Conservation (phyloP, 2,797 vertebrate genomes). For the Telmatherina bonti region DNA sequence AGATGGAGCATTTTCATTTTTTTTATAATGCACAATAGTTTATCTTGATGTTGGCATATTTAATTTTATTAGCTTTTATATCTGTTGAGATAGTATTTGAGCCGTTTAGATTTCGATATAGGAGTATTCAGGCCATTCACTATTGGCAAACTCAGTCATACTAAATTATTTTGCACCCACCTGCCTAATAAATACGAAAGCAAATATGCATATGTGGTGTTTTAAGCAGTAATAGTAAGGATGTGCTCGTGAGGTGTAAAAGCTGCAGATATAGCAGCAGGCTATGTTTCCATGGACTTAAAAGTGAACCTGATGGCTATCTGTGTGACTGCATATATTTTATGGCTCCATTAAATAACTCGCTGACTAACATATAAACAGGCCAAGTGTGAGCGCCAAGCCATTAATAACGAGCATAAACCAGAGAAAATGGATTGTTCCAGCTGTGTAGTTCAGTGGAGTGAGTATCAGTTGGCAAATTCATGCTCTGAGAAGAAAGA, state of each 20-base stretch:
- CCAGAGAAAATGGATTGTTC: conserved; percentile 64
- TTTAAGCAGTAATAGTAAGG: conserved; percentile 18
- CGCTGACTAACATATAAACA: conserved; percentile 68
- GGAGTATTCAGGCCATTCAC: not conserved
- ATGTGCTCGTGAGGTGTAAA: conserved; percentile 44
- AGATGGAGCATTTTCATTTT: conserved; percentile 8
- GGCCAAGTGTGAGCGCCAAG: conserved; percentile 56
- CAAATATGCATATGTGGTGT: not conserved
- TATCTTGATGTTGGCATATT: too few species aligned
- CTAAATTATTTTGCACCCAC: not conserved
- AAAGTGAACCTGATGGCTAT: conserved; percentile 67
- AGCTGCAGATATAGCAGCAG: conserved; percentile 48
- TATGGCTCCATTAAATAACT: conserved; percentile 79
- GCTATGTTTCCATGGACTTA: conserved; percentile 53
- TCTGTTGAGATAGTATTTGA: too few species aligned
- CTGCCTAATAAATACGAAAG: conserved; percentile 29
- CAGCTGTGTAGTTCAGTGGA: conserved; percentile 53
- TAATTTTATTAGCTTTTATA: too few species aligned
- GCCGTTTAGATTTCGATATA: not conserved
- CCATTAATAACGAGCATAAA: conserved; percentile 76
- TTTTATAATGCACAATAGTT: too few species aligned
- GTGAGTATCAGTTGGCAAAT: conserved; percentile 50
- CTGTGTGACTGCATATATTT: conserved; percentile 65
- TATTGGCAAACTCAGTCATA: not conserved
- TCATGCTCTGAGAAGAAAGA: conserved; percentile 43